Percentiles rank a stretch among this genome's conserved stretches.
Evolutionary conservation across 2,113 vertebrate genomes (phyloP).

Genomic region (Malurus melanocephalus): DNA sequence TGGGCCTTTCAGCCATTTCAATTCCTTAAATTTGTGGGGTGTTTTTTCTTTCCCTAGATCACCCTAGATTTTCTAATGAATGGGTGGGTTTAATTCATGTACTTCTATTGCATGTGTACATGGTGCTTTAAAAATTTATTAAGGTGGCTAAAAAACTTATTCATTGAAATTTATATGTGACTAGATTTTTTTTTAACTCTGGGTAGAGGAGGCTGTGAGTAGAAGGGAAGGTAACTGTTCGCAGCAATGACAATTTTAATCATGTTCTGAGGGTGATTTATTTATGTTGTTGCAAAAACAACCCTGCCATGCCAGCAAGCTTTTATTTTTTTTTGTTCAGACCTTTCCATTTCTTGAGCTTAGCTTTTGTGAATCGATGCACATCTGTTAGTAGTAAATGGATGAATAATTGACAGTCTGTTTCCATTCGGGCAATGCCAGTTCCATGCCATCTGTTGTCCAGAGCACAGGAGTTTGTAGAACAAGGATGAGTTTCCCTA

Average conservation of each 20-base stretch:
- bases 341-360: slow-evolving; percentile 62
- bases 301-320: slow-evolving; percentile 25
- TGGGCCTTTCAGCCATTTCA: background rate
- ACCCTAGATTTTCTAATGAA: background rate
- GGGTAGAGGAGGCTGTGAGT: background rate
- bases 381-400: slow-evolving; percentile 71
- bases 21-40: background rate
- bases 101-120: background rate
- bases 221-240: background rate
- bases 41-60: background rate
- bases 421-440: slow-evolving; percentile 42
- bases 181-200: background rate
- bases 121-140: background rate
- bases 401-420: slow-evolving; percentile 57
- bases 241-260: slow-evolving; percentile 27
- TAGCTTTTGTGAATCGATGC: slow-evolving; percentile 52
- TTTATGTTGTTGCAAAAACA: slow-evolving; percentile 32
- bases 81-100: background rate
- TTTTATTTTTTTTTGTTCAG: slow-evolving; percentile 51
- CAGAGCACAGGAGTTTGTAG: slow-evolving; percentile 13
- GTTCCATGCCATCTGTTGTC: slow-evolving; percentile 65
- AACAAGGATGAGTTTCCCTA: slow-evolving; percentile 45
- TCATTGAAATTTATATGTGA: background rate
- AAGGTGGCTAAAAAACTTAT: background rate
- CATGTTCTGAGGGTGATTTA: slow-evolving; percentile 21